These are phyloP conservation scores for Melikaiella ostensackeni DNA, from an alignment of 2,888 invertebrate species.

Conservation along the genomic window DNA sequence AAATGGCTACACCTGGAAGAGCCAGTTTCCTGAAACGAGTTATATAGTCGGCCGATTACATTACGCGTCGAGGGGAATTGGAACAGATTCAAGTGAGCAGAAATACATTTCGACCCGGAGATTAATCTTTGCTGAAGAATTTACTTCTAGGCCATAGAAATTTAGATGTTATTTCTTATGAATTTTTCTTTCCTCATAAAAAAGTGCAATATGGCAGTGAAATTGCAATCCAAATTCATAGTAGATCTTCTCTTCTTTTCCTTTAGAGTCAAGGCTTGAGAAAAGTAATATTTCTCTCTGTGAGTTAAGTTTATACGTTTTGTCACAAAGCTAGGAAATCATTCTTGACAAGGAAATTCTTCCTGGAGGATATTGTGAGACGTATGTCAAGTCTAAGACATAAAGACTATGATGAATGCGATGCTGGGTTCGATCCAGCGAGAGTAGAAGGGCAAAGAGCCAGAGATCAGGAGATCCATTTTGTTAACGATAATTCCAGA, in stretches of 20 bases:
- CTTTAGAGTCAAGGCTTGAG: background rate
- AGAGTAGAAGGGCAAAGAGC: background rate
- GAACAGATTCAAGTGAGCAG: conserved; percentile 35
- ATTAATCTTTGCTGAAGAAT: conserved; percentile 2
- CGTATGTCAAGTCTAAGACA: conserved; percentile 8
- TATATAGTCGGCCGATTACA: conserved; percentile 28
- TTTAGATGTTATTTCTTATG: background rate
- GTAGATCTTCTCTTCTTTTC: background rate
- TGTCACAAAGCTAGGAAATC: conserved; percentile 8
- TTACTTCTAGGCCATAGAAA: background rate
- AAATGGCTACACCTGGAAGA: conserved; percentile 36
- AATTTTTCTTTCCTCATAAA: background rate
- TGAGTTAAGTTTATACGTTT: background rate
- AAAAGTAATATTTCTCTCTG: background rate
- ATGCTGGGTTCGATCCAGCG: background rate
- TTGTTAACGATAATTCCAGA: conserved; percentile 25
- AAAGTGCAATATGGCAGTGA: background rate
- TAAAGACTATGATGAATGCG: conserved; percentile 18
- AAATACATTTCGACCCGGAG: conserved; percentile 29
- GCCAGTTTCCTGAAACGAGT: conserved; percentile 38
- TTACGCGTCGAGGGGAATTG: conserved; percentile 22
- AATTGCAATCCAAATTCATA: background rate
- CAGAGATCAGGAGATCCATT: conserved; percentile 5
- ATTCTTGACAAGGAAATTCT: background rate
- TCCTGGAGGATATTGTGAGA: background rate